Conservation (phyloP, 1,140 invertebrate species). For the Druon quercuslanigerum region DNA sequence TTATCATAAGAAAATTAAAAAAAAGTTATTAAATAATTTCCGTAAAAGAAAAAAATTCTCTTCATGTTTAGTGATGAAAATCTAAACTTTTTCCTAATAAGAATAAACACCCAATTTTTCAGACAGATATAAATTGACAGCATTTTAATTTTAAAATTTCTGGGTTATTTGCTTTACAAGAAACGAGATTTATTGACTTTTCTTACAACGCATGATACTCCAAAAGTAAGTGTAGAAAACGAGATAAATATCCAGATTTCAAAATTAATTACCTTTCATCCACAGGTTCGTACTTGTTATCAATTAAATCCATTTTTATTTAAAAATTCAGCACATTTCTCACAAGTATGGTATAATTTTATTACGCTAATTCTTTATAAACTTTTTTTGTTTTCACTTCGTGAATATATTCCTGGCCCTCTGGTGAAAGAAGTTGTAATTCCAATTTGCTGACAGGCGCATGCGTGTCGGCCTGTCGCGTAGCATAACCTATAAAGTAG, state of each 20-base stretch:
- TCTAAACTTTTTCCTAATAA: too few relatives aligned
- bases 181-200: too few relatives aligned
- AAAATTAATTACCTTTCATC: neutral
- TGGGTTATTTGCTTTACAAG: too few relatives aligned
- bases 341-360: neutral
- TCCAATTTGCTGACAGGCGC: neutral
- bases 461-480: neutral
- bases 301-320: neutral
- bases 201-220: too few relatives aligned
- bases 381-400: neutral
- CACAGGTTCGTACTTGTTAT: neutral
- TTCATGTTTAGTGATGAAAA: too few relatives aligned
- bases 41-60: too few relatives aligned
- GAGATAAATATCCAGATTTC: neutral
- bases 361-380: neutral
- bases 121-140: too few relatives aligned
- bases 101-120: too few relatives aligned
- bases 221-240: too few relatives aligned
- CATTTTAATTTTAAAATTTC: too few relatives aligned
- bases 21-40: too few relatives aligned
- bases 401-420: neutral
- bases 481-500: slow-evolving; percentile 2
- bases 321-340: neutral
- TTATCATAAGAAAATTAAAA: too few relatives aligned
- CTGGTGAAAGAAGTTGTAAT: neutral